Conservation (phyloP, 2,797 vertebrate species). For the Rhinophrynus dorsalis region DNA sequence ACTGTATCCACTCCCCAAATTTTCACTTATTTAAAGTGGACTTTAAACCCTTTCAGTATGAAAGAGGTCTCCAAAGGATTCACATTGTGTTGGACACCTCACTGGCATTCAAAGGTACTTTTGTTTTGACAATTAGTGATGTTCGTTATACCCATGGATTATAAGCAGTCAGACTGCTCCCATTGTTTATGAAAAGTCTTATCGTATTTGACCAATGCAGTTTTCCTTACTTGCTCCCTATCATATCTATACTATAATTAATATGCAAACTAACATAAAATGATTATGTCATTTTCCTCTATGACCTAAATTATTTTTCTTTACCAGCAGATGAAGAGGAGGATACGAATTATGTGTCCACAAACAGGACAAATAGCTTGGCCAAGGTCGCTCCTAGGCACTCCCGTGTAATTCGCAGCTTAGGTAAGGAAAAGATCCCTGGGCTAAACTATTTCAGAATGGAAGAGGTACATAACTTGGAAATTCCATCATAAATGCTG, state of each 20-base stretch:
- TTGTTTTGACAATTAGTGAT: too few relatives aligned
- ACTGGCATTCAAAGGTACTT: too few relatives aligned
- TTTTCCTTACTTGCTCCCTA: too few relatives aligned
- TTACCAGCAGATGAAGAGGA: slow-evolving; percentile 64
- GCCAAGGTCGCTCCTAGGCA: slow-evolving; percentile 46
- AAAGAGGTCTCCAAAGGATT: too few relatives aligned
- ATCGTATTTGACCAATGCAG: too few relatives aligned
- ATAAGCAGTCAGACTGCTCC: too few relatives aligned
- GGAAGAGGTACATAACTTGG: not conserved
- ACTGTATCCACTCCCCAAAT: too few relatives aligned
- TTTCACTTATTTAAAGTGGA: too few relatives aligned
- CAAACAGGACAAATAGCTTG: slow-evolving; percentile 57
- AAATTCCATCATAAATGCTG: slow-evolving; percentile 6
- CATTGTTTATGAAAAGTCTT: too few relatives aligned
- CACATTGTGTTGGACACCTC: too few relatives aligned
- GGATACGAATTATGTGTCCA: slow-evolving; percentile 52
- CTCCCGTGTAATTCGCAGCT: slow-evolving; percentile 68
- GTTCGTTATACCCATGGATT: too few relatives aligned
- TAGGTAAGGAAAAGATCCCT: slow-evolving; percentile 60
- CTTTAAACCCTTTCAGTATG: too few relatives aligned
- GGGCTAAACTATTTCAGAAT: not conserved
- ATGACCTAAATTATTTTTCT: not conserved
- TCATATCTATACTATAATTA: not conserved
- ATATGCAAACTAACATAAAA: not conserved
- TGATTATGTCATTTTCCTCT: not conserved